These are phyloP conservation scores for Lates calcarifer DNA, from an alignment of 2,113 vertebrate genomes.

Conservation along the genomic window DNA sequence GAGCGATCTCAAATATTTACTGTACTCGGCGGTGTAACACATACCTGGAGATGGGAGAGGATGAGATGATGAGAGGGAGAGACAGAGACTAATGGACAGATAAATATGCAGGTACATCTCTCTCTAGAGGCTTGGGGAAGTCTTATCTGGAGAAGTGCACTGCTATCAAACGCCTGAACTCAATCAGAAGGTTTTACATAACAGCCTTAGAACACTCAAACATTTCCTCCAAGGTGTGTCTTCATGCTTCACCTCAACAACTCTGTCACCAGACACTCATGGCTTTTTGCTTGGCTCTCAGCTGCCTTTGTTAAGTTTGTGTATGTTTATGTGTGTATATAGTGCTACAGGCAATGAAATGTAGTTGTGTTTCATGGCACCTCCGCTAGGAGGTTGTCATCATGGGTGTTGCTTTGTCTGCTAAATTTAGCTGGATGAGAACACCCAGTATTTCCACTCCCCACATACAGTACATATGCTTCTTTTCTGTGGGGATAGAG, in stretches of 20 bases:
- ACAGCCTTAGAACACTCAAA: conserved; percentile 33
- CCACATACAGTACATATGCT: conserved; percentile 47
- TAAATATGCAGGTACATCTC: conserved; percentile 63
- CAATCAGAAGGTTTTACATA: conserved; percentile 41
- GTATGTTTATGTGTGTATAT: conserved; percentile 22
- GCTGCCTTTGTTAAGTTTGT: conserved; percentile 22
- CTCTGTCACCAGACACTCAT: conserved; percentile 18
- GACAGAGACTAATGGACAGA: conserved; percentile 62
- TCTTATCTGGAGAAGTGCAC: conserved; percentile 38
- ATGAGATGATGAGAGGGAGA: conserved; percentile 46
- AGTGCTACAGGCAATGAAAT: conserved; percentile 13
- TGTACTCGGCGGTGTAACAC: conserved; percentile 40
- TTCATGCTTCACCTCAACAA: conserved; percentile 24
- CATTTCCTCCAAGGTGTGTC: conserved; percentile 12
- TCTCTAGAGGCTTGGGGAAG: conserved; percentile 37
- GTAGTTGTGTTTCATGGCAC: conserved; percentile 30
- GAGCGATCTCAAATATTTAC: conserved; percentile 59
- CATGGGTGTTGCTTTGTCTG: conserved; percentile 48
- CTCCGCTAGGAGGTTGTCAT: conserved; percentile 61
- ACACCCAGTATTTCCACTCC: conserved; percentile 57
- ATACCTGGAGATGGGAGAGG: conserved; percentile 49
- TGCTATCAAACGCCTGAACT: conserved; percentile 45
- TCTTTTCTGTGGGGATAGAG: conserved; percentile 63
- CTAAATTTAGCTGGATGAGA: conserved; percentile 75
- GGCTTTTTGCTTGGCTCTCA: conserved; percentile 7